These are phyloP conservation scores for Orthosia gothica DNA, from an alignment of 2,888 invertebrate genomes.

Conservation along the genomic window DNA sequence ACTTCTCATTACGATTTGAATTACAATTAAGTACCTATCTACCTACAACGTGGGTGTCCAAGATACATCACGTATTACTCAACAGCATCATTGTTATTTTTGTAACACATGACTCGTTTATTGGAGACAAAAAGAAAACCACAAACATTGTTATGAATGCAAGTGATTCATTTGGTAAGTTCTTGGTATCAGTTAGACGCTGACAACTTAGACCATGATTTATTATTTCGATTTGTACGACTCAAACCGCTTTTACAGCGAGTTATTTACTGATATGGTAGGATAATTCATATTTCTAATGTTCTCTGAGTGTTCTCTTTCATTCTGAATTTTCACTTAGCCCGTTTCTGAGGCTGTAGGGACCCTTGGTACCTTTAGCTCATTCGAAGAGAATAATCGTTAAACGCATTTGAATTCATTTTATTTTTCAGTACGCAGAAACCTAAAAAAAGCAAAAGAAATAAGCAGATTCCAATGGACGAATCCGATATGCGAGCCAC, in stretches of 20 bases:
- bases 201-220: constrained; percentile 25
- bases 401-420: background rate
- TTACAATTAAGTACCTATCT: constrained; percentile 4
- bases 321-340: background rate
- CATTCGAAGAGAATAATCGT: background rate
- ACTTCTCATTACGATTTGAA: constrained; percentile 18
- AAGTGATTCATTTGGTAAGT: constrained; percentile 28
- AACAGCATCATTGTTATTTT: constrained; percentile 56
- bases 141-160: constrained; percentile 20
- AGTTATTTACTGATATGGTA: constrained; percentile 8
- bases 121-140: constrained; percentile 18
- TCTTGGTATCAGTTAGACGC: constrained; percentile 12
- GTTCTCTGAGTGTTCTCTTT: background rate
- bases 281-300: background rate
- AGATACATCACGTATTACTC: constrained; percentile 48
- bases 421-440: no score
- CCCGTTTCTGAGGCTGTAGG: background rate
- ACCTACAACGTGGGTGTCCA: constrained; percentile 42
- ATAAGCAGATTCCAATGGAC: no score
- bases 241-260: constrained; percentile 10
- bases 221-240: constrained; percentile 22
- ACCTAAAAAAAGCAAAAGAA: no score
- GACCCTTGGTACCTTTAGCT: background rate
- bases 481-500: background rate
- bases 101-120: constrained; percentile 31